Conservation (phyloP, 1,140 invertebrate species). For the Cydia pomonella region DNA sequence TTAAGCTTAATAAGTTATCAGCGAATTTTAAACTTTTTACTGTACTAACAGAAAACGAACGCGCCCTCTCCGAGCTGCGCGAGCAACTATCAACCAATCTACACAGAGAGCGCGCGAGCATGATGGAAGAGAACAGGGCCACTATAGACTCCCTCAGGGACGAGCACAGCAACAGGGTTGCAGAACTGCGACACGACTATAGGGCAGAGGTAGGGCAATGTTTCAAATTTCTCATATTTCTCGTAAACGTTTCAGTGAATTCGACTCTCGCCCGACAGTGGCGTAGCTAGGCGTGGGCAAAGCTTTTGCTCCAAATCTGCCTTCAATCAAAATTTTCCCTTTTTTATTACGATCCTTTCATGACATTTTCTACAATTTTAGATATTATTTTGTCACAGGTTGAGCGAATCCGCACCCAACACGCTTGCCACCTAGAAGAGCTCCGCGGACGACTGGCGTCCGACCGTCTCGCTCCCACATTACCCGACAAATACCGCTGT, state of each 20-base stretch:
- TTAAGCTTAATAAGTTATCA: too few species aligned
- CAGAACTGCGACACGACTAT: conserved; percentile 82
- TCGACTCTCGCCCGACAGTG: too few species aligned
- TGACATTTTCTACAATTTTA: too few species aligned
- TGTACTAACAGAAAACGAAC: conserved; percentile 62
- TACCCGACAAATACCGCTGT: conserved; percentile 89
- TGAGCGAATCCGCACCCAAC: conserved; percentile 82
- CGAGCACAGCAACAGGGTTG: conserved; percentile 60
- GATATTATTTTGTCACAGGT: conserved; percentile 47
- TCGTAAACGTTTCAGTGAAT: too few species aligned
- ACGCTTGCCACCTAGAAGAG: conserved; percentile 83
- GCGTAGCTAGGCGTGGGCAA: too few species aligned
- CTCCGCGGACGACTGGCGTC: conserved; percentile 82
- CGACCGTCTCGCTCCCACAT: conserved; percentile 80
- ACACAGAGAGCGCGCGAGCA: conserved; percentile 54
- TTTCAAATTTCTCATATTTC: too few species aligned
- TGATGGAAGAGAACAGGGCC: conserved; percentile 67
- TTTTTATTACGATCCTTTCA: too few species aligned
- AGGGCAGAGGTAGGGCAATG: conserved; percentile 78
- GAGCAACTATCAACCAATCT: conserved; percentile 61
- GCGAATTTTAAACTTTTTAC: too few species aligned
- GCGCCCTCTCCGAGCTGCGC: conserved; percentile 57
- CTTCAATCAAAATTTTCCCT: too few species aligned
- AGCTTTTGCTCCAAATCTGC: too few species aligned
- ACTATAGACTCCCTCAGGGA: conserved; percentile 61